Evolutionary conservation across 2,113 vertebrate genomes (phyloP).

Genomic region (Sigmodon hispidus): DNA sequence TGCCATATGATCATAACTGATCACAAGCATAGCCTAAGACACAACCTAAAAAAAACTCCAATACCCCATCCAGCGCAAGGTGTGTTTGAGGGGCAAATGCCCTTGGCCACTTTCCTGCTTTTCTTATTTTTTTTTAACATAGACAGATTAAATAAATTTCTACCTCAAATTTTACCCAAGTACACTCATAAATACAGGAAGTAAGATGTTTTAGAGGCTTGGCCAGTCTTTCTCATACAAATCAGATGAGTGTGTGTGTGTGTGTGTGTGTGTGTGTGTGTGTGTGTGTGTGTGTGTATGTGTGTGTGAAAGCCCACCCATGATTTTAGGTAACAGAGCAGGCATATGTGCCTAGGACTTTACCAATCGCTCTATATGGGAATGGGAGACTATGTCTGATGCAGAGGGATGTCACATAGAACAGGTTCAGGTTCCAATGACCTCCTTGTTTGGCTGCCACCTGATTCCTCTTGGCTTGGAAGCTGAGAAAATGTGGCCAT

Average conservation of each 20-base stretch:
- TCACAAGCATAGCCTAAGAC: neutral
- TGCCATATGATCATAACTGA: neutral
- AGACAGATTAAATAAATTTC: neutral
- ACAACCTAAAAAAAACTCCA: neutral
- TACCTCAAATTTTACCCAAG: constrained; percentile 27
- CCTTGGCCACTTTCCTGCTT: neutral
- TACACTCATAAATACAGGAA: constrained; percentile 57
- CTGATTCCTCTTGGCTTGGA: constrained; percentile 27
- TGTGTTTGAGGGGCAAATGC: neutral
- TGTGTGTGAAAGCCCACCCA: constrained; percentile 31
- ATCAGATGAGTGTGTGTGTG: neutral
- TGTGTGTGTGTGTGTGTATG: neutral
- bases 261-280: neutral
- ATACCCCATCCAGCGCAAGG: neutral
- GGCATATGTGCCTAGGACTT: constrained; percentile 48
- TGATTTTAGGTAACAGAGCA: constrained; percentile 41
- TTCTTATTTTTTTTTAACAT: neutral
- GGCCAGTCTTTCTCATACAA: neutral
- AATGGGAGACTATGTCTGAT: constrained; percentile 13
- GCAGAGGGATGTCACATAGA: constrained; percentile 47
- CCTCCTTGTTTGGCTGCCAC: constrained; percentile 45
- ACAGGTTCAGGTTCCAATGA: constrained; percentile 64
- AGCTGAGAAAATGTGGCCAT: constrained; percentile 54
- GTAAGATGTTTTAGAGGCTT: constrained; percentile 18
- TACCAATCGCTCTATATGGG: neutral